Evolutionary conservation across 2,888 invertebrate species (phyloP).

Genomic region (Magallana nippona): DNA sequence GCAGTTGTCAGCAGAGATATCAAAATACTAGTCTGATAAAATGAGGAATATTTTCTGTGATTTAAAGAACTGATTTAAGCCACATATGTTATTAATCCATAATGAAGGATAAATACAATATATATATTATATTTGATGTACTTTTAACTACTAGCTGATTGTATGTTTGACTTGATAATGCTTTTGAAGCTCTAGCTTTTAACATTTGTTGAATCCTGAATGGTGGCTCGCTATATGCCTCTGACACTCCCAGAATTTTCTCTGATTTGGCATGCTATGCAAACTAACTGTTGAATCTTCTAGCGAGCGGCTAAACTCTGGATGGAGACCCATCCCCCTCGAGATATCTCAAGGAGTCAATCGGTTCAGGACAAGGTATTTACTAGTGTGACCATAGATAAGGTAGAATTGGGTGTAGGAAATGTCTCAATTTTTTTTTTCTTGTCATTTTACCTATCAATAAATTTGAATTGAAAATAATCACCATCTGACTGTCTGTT

Average conservation of each 20-base stretch:
- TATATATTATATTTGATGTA: too few relatives aligned
- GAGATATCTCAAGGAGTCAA: conserved; percentile 69
- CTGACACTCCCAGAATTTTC: conserved; percentile 8
- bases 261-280: conserved; percentile 16
- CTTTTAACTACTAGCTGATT: too few relatives aligned
- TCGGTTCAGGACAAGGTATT: conserved; percentile 65
- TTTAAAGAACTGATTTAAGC: too few relatives aligned
- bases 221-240: neutral
- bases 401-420: neutral
- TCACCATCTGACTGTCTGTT: too few relatives aligned
- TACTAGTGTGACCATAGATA: neutral
- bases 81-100: too few relatives aligned
- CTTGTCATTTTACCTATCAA: too few relatives aligned
- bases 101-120: too few relatives aligned
- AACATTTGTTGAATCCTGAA: neutral
- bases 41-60: too few relatives aligned
- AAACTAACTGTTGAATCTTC: conserved; percentile 19
- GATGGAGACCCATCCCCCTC: conserved; percentile 68
- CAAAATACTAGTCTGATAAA: too few relatives aligned
- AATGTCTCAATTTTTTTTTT: neutral
- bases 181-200: neutral
- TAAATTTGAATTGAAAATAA: too few relatives aligned
- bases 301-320: conserved; percentile 73
- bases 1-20: too few relatives aligned
- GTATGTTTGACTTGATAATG: too few relatives aligned